Evolutionary conservation across 2,113 vertebrate species (phyloP), one percentile per base, ranked within the genome.

Genomic region (Lepus timidus): DNA sequence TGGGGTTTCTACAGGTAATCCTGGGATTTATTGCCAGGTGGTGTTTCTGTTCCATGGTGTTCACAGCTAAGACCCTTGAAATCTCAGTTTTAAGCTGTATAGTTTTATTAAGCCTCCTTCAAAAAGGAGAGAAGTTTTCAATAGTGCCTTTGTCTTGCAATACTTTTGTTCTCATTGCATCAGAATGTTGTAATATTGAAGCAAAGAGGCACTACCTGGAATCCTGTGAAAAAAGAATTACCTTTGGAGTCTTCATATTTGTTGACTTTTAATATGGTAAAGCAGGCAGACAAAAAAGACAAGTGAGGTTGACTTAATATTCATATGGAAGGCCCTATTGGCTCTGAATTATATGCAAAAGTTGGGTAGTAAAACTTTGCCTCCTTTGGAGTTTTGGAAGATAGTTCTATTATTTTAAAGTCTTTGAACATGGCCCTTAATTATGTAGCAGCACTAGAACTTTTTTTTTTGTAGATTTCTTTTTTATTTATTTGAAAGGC

Each of bases 1-100:
- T 97, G 94, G 95, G 97, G 95, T 98, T 98, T 97, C 96, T 95
- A 92, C 97, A 98, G 98, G 97, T 98, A 98, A 98, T 98, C 96
- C 97, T 79, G 84, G 93, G 94, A 97, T 85, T 96, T 95, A 51
- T 52, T 86, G 97, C 97, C 97, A 98, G 95, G 64, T 64, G 0
- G 1, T 95, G 94, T 97, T 98, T 97, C 97, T 97, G 93, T 97
- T 97, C 89, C 85, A 71, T 93, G 92, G 92, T 0, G 0, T 94
- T 97, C 4, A 0, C 29, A 89, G 97, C 90, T 3, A 84, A 98
- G 95, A 95, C 94, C 3, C 0, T 89, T 95, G 90, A 97, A 97
- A 96, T 92, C 97, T 97, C 80, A 74, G 88, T 85, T 97, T 97
- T 96, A 91, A 97, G n/a, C 90, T 82, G 74, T 33, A 13, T 68